Base-by-base conservation (phyloP, 2,888 invertebrate genomes). In the Phortica okadai region DNA sequence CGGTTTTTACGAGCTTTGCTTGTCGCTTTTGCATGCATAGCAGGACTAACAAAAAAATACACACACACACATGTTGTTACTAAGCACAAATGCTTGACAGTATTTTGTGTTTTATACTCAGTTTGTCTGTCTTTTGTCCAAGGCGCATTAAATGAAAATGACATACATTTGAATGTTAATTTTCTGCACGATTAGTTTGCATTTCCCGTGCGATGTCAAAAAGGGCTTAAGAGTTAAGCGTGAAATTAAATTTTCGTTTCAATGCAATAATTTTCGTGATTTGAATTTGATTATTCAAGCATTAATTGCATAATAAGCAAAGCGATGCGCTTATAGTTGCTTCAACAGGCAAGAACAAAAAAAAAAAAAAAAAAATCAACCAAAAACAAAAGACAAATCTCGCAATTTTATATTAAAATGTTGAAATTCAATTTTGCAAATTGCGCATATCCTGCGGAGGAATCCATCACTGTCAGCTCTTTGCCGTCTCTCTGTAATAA, bases 151-250 rank as follows among this genome's bases (percentile, higher is more conserved):
- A 69, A 69, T 69, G 69, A 14, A 69, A 69, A 69, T 50, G 25
- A 50, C 69, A 69, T 45, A 69, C 69, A 69, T 69, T 69, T 45
- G 69, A 45, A 69, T 72, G 70, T 72, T 72, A 72, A 72, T 72
- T 72, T 72, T 72, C 54, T 72, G 70, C 70, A 54, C 70, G 54
- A 72, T 72, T 56, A 54, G 70, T 54, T 72, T 72, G 70, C 70
- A 72, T 56, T 33, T 72, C 54, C 54, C 16, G 21, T 21, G 33
- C 41, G 14, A 67, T 44, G 16, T 8, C 33, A 11, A 64, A 44
- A 67, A 11, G 10, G 44, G 44, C n/a, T 67, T 14, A n/a, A 2
- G 67, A 33, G 21, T 16, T 64, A 25, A 21, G 11, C 64, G 41
- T 41, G 64, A 64, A 64, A 64, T 64, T 64, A 64, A 25, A 64